These are phyloP conservation scores for Hyla sarda DNA, from an alignment of 2,113 vertebrate genomes.

Conservation along the genomic window DNA sequence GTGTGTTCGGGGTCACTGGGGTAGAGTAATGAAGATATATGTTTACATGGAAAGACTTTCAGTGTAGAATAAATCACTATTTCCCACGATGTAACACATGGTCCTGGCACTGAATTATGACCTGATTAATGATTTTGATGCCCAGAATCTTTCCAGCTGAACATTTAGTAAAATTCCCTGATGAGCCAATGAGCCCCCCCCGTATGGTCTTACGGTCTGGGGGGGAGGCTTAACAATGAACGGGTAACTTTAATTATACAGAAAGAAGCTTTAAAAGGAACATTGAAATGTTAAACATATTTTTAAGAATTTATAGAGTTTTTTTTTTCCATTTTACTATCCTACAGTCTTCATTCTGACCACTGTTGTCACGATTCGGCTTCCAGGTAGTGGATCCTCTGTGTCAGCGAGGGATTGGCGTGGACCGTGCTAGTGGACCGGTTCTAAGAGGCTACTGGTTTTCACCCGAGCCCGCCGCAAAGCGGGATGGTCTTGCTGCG, in stretches of 20 bases:
- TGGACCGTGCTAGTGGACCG: no score
- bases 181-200: constrained; percentile 50
- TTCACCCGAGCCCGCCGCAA: no score
- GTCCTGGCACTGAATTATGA: constrained; percentile 50
- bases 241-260: background rate
- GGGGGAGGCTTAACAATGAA: background rate
- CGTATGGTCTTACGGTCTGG: background rate
- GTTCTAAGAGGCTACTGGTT: no score
- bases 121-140: constrained; percentile 45
- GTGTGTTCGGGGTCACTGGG: constrained; percentile 29
- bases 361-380: no score
- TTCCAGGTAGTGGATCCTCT: no score
- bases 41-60: constrained; percentile 57
- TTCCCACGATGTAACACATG: constrained; percentile 47
- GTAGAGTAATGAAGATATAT: constrained; percentile 58
- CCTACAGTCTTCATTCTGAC: no score
- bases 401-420: no score
- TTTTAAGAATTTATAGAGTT: no score
- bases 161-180: constrained; percentile 31
- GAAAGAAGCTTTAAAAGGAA: background rate
- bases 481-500: no score
- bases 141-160: constrained; percentile 47
- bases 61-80: constrained; percentile 52
- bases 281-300: no score
- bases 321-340: no score